Conservation (phyloP, 2,888 invertebrate genomes). For the Spodoptera littoralis region DNA sequence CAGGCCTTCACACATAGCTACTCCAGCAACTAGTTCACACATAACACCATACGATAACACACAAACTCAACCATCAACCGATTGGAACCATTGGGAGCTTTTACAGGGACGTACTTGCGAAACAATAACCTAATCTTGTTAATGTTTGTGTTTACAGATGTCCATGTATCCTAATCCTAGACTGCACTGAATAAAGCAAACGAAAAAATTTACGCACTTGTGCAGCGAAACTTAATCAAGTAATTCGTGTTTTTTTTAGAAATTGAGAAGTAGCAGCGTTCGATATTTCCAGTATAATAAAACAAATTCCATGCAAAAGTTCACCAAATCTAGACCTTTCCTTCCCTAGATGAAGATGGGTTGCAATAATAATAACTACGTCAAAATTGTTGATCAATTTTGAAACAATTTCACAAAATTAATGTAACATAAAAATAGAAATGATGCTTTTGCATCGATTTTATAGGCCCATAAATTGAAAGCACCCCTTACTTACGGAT, state of each 20-base stretch:
- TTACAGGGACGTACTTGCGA: constrained; percentile 14
- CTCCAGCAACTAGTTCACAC: constrained; percentile 55
- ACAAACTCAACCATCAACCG: constrained; percentile 46
- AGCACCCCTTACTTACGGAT: constrained; percentile 75
- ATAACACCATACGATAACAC: constrained; percentile 49
- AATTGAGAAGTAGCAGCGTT: background rate
- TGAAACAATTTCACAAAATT: constrained; percentile 57
- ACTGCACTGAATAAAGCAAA: constrained; percentile 1
- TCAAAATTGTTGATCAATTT: constrained; percentile 39
- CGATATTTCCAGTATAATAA: constrained; percentile 10
- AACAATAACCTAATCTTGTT: constrained; percentile 12
- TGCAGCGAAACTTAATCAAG: constrained; percentile 18
- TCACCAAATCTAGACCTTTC: constrained; percentile 7
- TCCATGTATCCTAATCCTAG: constrained; percentile 14
- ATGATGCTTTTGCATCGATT: constrained; percentile 65
- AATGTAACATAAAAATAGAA: constrained; percentile 62
- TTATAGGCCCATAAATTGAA: constrained; percentile 78
- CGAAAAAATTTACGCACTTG: constrained; percentile 9
- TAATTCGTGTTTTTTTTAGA: constrained; percentile 7
- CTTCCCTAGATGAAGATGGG: constrained; percentile 23
- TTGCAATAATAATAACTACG: constrained; percentile 20
- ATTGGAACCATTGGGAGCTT: constrained; percentile 17
- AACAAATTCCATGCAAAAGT: constrained; percentile 33
- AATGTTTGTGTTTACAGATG: constrained; percentile 15
- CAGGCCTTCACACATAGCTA: constrained; percentile 58